Evolutionary conservation across 2,888 invertebrate genomes (phyloP), one percentile per base, ranked within the genome.

Genomic region (Lacanobia wlatinum): DNA sequence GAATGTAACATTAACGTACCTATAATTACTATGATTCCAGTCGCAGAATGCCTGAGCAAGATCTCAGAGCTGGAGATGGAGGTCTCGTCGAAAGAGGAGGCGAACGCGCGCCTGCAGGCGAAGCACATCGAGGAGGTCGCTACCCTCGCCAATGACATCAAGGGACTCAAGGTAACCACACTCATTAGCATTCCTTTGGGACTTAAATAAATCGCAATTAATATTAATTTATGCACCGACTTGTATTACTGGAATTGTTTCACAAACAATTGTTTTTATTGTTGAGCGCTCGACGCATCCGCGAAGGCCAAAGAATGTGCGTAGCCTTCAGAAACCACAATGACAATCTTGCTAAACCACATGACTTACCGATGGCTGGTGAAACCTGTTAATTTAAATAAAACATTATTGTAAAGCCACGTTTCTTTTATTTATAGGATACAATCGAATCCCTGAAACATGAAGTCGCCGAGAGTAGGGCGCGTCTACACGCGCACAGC

Each of bases 1-100:
- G 14, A 60, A 56, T 65, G n/a, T 52, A 18, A 18, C 59, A 58
- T 23, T 73, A 43, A 73, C 7, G 12, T 67, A 73, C 7, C 12
- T 67, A 40, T 23, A 38, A 12, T 28, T 38, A 18, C 18, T 5
- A 61, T 76, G 6, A 71, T 82, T 78, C 0, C 89, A 97, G 97
- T 97, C 90, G 96, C 97, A 90, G 96, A 96, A 92, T 97, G 96
- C 92, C 90, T 97, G 90, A 93, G 94, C 92, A 96, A 96, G 93
- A 96, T 96, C 90, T 94, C 96, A 84, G 96, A 97, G 90, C 94
- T 97, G 86, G 96, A 97, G 90, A 94, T 94, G 85, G 97, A 97
- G 87, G 93, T 96, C 83, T 92, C 96, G 61, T 93, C 96, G 62
- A 96, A 95, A 83, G 96, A 97, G 84, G 95, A 97, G 85, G 94